These are phyloP conservation scores for Teleiodes luculella DNA, from an alignment of 2,888 invertebrate genomes.

Conservation along the genomic window DNA sequence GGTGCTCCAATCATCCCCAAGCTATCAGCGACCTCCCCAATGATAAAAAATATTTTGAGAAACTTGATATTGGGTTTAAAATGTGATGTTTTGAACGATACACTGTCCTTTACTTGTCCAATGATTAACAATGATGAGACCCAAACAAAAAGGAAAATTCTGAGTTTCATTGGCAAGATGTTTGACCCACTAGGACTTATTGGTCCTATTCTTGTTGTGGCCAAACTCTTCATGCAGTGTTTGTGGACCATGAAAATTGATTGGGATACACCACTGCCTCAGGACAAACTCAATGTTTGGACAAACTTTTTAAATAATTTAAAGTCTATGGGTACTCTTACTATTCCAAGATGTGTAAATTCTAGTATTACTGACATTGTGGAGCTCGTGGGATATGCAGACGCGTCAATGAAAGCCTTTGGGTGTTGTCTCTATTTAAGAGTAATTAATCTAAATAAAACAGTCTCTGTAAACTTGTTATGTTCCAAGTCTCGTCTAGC, in stretches of 20 bases:
- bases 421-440: slow-evolving; percentile 12
- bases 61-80: slow-evolving; percentile 12
- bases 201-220: slow-evolving; percentile 14
- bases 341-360: background rate
- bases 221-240: slow-evolving; percentile 12
- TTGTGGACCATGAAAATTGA: slow-evolving; percentile 11
- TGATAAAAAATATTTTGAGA: background rate
- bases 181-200: slow-evolving; percentile 19
- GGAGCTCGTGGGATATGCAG: slow-evolving; percentile 4
- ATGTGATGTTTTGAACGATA: slow-evolving; percentile 10
- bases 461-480: background rate
- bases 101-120: slow-evolving; percentile 7
- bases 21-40: slow-evolving; percentile 9
- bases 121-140: background rate
- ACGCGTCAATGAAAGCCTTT: slow-evolving; percentile 8
- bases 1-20: slow-evolving; percentile 9
- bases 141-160: slow-evolving; percentile 10
- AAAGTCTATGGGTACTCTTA: background rate
- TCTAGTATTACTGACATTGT: background rate
- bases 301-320: background rate
- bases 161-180: slow-evolving; percentile 15
- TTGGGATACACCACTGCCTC: slow-evolving; percentile 9
- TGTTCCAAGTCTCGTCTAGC: slow-evolving; percentile 10
- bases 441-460: background rate
- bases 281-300: background rate